Percentiles rank a stretch among this genome's conserved stretches.
Evolutionary conservation across 1,140 invertebrate genomes (phyloP).

Genomic region (Pogonus chalceus): DNA sequence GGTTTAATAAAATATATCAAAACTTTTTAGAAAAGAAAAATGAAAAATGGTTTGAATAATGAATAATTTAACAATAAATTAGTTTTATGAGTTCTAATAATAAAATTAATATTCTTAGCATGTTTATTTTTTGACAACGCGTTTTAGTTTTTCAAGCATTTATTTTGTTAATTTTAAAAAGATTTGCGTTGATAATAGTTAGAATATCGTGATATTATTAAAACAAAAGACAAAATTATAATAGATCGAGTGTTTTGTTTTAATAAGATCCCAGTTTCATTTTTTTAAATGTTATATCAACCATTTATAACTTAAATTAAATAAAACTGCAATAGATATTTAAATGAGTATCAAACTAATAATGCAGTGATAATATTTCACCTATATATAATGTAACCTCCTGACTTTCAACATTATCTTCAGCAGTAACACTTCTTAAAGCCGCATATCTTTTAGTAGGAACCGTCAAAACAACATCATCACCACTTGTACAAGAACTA

Average conservation of each 20-base stretch:
- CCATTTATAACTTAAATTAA: not conserved
- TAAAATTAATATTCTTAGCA: too few relatives aligned
- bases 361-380: slow-evolving; percentile 9
- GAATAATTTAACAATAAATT: too few relatives aligned
- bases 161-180: too few relatives aligned
- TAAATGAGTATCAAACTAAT: not conserved
- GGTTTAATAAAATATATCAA: too few relatives aligned
- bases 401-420: slow-evolving; percentile 9
- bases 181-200: too few relatives aligned
- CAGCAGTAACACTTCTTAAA: not conserved
- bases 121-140: too few relatives aligned
- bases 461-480: not conserved
- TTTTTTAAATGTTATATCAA: not conserved
- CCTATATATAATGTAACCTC: slow-evolving; percentile 13
- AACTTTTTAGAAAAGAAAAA: too few relatives aligned
- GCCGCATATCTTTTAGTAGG: not conserved
- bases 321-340: not conserved
- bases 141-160: too few relatives aligned
- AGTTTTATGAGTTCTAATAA: too few relatives aligned
- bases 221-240: slow-evolving; percentile 8
- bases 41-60: too few relatives aligned
- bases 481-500: not conserved
- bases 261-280: slow-evolving; percentile 10
- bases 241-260: slow-evolving; percentile 5
- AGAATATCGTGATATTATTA: too few relatives aligned